A percentile compares a stretch with the other conserved stretches of the same genome.
Conservation (phyloP, 2,113 vertebrate species). For the Lamprotornis superbus region DNA sequence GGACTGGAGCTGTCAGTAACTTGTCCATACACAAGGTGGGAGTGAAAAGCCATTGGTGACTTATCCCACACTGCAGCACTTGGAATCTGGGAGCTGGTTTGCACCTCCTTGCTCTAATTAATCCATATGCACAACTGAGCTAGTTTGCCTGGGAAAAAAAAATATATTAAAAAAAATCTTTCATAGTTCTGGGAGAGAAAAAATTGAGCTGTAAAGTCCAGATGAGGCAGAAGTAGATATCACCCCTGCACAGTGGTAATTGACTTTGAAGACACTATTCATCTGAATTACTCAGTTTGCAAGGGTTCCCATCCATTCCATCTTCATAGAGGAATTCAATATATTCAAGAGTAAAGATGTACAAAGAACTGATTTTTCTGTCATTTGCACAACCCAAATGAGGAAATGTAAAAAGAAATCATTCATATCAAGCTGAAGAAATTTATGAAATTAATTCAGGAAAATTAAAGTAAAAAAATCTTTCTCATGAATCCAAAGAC, state of each 20-base stretch:
- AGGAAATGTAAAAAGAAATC: not conserved
- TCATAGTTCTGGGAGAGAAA: not conserved
- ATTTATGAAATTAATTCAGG: constrained; percentile 11
- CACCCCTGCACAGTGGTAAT: constrained; percentile 1
- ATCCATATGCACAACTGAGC: not conserved
- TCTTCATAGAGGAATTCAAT: constrained; percentile 3
- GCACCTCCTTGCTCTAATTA: not conserved
- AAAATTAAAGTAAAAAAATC: not conserved
- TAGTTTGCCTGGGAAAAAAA: not conserved
- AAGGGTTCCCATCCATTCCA: not conserved
- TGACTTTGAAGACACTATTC: constrained; percentile 37
- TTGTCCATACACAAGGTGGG: not conserved
- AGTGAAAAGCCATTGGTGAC: not conserved
- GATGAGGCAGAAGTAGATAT: not conserved
- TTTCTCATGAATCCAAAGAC: not conserved
- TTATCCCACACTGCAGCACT: not conserved
- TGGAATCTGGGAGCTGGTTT: not conserved
- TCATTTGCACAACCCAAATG: not conserved
- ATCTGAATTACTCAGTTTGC: not conserved
- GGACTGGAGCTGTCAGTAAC: not conserved
- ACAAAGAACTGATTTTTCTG: constrained; percentile 27
- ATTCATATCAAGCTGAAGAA: not conserved
- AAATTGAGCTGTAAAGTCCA: not conserved
- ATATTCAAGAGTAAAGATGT: constrained; percentile 6
- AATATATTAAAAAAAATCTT: not conserved